Percentiles rank a stretch among this genome's conserved stretches.
Conservation (phyloP, 2,888 invertebrate species). For the Cephus sareptanus region DNA sequence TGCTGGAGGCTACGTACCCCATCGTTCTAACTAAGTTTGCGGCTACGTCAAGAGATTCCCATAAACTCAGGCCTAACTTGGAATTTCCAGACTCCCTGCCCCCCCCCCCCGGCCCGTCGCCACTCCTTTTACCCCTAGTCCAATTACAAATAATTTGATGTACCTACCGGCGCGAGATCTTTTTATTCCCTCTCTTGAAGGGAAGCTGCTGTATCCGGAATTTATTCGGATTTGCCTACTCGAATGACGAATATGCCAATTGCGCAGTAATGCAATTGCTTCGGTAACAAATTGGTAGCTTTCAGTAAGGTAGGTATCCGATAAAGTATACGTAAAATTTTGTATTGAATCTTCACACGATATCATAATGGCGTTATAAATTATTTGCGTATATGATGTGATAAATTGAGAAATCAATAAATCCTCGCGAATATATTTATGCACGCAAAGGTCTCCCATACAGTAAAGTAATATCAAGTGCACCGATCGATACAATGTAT, state of each 20-base stretch:
- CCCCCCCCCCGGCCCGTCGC: not conserved
- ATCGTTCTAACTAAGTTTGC: not conserved
- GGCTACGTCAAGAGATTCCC: not conserved
- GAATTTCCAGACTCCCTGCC: not conserved
- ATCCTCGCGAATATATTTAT: too few species aligned
- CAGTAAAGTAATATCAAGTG: too few species aligned
- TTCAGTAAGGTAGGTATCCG: too few species aligned
- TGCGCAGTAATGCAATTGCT: not conserved
- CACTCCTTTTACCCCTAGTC: not conserved
- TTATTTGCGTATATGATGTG: too few species aligned
- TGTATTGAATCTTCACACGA: too few species aligned
- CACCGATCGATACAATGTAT: too few species aligned
- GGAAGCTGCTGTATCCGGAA: not conserved
- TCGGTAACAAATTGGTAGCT: too few species aligned
- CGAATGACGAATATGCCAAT: not conserved
- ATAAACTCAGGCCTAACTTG: not conserved
- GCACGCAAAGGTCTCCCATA: too few species aligned
- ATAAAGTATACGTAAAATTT: too few species aligned
- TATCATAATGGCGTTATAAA: too few species aligned
- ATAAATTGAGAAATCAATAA: too few species aligned
- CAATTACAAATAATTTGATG: constrained; percentile 2
- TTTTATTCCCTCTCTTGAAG: not conserved
- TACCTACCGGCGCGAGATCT: not conserved
- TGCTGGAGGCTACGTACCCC: not conserved
- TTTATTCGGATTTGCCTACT: not conserved